phyloP scores from a whole-genome alignment of 2,113 vertebrate genomes.

The Crotalus viridis region DNA sequence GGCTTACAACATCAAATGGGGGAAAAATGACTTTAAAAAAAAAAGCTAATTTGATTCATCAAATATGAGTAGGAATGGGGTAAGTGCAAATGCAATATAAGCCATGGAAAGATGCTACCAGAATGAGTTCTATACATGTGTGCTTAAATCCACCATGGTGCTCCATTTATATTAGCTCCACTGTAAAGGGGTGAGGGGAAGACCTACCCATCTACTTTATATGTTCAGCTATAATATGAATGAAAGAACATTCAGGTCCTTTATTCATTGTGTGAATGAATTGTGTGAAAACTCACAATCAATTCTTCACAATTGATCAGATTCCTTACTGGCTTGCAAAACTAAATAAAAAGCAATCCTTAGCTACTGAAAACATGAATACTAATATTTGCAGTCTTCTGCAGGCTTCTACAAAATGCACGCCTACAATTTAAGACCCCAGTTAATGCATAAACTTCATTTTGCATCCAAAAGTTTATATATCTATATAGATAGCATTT shows the following conservation, averaged over 20 bases:
- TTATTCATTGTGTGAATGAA: background rate
- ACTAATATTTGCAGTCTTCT: background rate
- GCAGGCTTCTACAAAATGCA: background rate
- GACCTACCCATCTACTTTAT: background rate
- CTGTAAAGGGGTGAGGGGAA: background rate
- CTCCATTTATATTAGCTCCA: background rate
- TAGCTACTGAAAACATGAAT: background rate
- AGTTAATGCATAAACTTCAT: background rate
- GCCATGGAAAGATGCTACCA: background rate
- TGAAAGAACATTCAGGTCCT: background rate
- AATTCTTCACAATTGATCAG: background rate
- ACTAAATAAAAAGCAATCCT: background rate
- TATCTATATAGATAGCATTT: no score
- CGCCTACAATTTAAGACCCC: background rate
- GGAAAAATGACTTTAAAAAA: fast-evolving
- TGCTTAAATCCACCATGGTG: background rate
- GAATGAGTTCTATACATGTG: background rate
- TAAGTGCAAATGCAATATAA: background rate
- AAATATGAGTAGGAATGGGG: background rate
- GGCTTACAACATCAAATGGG: background rate
- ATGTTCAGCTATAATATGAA: background rate
- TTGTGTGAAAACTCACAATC: background rate
- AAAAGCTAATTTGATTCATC: background rate
- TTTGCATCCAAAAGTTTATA: background rate
- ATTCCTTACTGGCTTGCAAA: background rate